Conservation (phyloP, 2,113 vertebrate species). For the Narcine bancroftii region DNA sequence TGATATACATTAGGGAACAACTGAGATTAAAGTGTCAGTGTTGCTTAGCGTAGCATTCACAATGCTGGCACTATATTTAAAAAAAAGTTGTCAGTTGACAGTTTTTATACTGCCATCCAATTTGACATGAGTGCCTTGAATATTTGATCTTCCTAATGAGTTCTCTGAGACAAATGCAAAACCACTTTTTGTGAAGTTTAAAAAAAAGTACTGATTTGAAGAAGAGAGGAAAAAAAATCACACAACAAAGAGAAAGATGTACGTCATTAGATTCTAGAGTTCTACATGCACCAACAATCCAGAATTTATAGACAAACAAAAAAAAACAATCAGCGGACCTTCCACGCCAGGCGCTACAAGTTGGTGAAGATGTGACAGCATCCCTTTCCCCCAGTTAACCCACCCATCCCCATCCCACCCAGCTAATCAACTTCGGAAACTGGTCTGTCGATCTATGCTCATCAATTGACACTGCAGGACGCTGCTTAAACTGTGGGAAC, state of each 20-base stretch:
- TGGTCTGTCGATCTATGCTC: constrained; percentile 23
- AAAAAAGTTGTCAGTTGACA: constrained; percentile 74
- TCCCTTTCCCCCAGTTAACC: background rate
- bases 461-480: constrained; percentile 34
- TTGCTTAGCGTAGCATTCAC: constrained; percentile 84
- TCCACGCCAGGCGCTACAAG: constrained; percentile 35
- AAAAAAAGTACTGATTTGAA: constrained; percentile 60
- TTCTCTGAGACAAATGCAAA: constrained; percentile 92
- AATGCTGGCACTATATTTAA: constrained; percentile 89
- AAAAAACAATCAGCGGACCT: constrained; percentile 40
- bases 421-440: constrained; percentile 26
- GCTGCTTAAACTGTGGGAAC: constrained; percentile 17
- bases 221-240: constrained; percentile 70
- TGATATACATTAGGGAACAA: constrained; percentile 65
- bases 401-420: background rate
- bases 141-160: constrained; percentile 93
- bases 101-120: constrained; percentile 89
- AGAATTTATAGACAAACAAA: constrained; percentile 40
- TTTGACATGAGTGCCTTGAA: constrained; percentile 98
- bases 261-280: constrained; percentile 47
- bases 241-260: constrained; percentile 42
- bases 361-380: constrained; percentile 31
- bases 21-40: constrained; percentile 79
- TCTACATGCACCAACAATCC: constrained; percentile 42
- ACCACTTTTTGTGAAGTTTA: constrained; percentile 64